phyloP scores from a whole-genome alignment of 2,797 vertebrate species.

The Myotis findleyi region DNA sequence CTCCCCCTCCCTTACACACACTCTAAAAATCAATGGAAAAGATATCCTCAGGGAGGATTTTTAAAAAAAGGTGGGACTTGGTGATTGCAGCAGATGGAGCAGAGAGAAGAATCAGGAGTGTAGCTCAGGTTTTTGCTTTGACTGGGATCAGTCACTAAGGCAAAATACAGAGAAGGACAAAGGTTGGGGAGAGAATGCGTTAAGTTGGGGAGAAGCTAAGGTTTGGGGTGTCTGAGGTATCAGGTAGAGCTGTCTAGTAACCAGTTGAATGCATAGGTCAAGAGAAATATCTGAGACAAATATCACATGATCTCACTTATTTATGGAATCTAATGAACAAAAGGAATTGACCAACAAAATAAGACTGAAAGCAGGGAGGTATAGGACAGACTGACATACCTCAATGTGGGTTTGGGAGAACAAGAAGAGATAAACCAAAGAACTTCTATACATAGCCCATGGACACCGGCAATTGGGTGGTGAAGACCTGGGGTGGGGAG shows the following conservation, averaged over 20 bases:
- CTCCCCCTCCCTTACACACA: too few species aligned
- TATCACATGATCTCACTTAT: too few species aligned
- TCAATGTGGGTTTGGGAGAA: too few species aligned
- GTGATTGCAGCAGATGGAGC: background rate
- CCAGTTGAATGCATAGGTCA: background rate
- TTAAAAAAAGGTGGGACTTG: background rate
- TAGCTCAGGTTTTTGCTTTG: constrained; percentile 36
- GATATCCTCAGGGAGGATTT: too few species aligned
- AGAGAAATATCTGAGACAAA: background rate
- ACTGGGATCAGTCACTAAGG: constrained; percentile 17
- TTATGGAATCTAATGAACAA: too few species aligned
- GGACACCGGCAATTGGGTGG: background rate
- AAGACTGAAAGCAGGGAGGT: too few species aligned
- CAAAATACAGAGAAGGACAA: constrained; percentile 47
- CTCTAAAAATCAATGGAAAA: too few species aligned
- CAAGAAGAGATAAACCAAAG: background rate
- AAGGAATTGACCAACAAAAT: too few species aligned
- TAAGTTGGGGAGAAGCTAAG: constrained; percentile 30
- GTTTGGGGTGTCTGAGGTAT: constrained; percentile 25
- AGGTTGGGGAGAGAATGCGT: background rate
- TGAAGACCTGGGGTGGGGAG: too few species aligned
- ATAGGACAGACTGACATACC: too few species aligned
- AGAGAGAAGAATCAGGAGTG: background rate
- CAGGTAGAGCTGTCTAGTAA: background rate
- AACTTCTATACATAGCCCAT: background rate